These are phyloP conservation scores for Trachurus trachurus DNA, from an alignment of 2,797 vertebrate genomes.

Conservation along the genomic window DNA sequence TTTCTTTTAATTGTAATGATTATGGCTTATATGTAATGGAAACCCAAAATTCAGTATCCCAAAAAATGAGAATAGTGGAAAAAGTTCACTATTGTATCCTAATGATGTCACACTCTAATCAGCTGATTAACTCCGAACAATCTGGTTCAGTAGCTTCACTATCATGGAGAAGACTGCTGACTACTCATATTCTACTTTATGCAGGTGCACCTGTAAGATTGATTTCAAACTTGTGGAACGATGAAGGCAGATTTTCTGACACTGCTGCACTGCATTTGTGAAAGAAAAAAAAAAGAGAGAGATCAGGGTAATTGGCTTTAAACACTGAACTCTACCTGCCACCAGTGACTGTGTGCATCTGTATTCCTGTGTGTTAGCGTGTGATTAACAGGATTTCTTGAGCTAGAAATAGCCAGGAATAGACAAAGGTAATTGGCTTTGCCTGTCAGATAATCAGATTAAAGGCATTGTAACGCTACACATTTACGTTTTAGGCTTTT, in stretches of 20 bases:
- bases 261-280: neutral
- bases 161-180: too few species aligned
- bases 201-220: neutral
- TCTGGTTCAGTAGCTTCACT: too few species aligned
- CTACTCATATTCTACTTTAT: too few species aligned
- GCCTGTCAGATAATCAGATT: slow-evolving; percentile 55
- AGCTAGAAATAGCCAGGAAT: slow-evolving; percentile 66
- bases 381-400: slow-evolving; percentile 60
- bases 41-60: too few species aligned
- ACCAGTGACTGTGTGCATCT: slow-evolving; percentile 34
- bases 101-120: too few species aligned
- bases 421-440: slow-evolving; percentile 79
- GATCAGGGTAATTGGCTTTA: slow-evolving; percentile 51
- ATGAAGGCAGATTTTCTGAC: neutral
- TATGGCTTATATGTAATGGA: too few species aligned
- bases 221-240: neutral
- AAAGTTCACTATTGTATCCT: too few species aligned
- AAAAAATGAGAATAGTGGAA: too few species aligned
- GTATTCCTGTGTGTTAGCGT: slow-evolving; percentile 51
- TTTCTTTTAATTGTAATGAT: too few species aligned
- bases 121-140: too few species aligned
- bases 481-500: slow-evolving; percentile 53
- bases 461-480: slow-evolving; percentile 48
- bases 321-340: slow-evolving; percentile 31
- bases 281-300: neutral